phyloP scores from a whole-genome alignment of 2,888 invertebrate species.

The Athalia cordata region DNA sequence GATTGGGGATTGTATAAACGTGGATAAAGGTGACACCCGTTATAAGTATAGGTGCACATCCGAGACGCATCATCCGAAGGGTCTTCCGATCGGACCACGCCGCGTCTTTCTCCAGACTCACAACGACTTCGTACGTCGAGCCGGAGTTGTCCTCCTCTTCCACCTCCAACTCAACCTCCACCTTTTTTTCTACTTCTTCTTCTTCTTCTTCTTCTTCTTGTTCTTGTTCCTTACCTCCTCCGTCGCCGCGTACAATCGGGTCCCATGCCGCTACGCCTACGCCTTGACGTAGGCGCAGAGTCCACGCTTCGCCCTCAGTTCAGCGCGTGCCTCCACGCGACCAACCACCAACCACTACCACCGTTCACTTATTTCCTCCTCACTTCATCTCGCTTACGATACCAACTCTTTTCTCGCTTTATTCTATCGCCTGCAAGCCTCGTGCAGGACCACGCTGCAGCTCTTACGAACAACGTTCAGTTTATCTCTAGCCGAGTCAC shows the following conservation, averaged over 20 bases:
- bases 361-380: conserved; percentile 49
- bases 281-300: conserved; percentile 71
- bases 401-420: conserved; percentile 46
- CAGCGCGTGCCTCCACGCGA: conserved; percentile 74
- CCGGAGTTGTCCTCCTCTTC: conserved; percentile 49
- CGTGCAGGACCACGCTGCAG: conserved; percentile 17
- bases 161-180: conserved; percentile 34
- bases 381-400: conserved; percentile 53
- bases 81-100: background rate
- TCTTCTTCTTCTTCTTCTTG: background rate
- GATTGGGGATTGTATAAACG: conserved; percentile 10
- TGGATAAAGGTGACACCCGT: conserved; percentile 42
- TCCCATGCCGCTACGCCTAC: conserved; percentile 64
- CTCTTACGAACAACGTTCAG: too few relatives aligned
- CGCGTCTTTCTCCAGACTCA: conserved; percentile 36
- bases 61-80: background rate
- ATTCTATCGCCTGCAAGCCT: conserved; percentile 1
- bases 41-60: conserved; percentile 28
- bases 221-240: background rate
- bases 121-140: conserved; percentile 35
- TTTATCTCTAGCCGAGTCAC: too few relatives aligned
- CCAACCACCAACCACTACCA: conserved; percentile 70
- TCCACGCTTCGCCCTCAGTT: conserved; percentile 72
- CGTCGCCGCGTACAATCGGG: conserved; percentile 32
- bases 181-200: conserved; percentile 27